Percentiles rank a stretch among this genome's conserved stretches.
These are phyloP conservation scores for Platalea minor DNA, from an alignment of 2,797 vertebrate species.

Conservation along the genomic window DNA sequence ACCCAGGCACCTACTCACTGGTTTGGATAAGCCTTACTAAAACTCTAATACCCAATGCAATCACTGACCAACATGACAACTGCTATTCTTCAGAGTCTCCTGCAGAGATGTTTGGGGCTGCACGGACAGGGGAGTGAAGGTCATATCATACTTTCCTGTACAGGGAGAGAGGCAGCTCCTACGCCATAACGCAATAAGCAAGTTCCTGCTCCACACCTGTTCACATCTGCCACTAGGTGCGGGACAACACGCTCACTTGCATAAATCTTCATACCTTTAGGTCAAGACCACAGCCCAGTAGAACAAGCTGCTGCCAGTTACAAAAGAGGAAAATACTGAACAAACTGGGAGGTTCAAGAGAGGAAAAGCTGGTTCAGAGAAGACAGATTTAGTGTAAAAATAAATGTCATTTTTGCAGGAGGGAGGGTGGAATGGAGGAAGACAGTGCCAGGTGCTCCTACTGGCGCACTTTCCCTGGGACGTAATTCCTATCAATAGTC, in stretches of 20 bases:
- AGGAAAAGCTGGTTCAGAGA: conserved; percentile 76
- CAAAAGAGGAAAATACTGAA: conserved; percentile 70
- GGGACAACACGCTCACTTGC: conserved; percentile 40
- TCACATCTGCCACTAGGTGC: conserved; percentile 11
- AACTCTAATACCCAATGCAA: conserved; percentile 29
- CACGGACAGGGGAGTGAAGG: conserved; percentile 49
- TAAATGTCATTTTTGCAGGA: conserved; percentile 84
- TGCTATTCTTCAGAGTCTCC: conserved; percentile 51
- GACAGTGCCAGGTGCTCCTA: conserved; percentile 76
- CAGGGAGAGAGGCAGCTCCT: conserved; percentile 52
- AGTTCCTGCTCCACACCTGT: conserved; percentile 54
- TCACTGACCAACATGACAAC: conserved; percentile 52
- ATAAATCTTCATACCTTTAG: conserved; percentile 65
- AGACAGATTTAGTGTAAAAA: conserved; percentile 84
- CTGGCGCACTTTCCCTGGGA: conserved; percentile 98
- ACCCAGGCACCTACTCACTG: conserved; percentile 60
- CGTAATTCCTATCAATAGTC: conserved; percentile 90
- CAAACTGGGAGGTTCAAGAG: conserved; percentile 70
- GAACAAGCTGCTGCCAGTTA: conserved; percentile 71
- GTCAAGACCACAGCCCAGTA: conserved; percentile 63
- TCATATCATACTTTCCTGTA: conserved; percentile 18
- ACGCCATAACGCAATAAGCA: conserved; percentile 42
- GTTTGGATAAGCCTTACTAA: conserved; percentile 66
- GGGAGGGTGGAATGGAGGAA: conserved; percentile 69
- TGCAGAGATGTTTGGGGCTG: conserved; percentile 44